Conservation (phyloP, 1,140 invertebrate species). For the Caenorhabditis brenneri region DNA sequence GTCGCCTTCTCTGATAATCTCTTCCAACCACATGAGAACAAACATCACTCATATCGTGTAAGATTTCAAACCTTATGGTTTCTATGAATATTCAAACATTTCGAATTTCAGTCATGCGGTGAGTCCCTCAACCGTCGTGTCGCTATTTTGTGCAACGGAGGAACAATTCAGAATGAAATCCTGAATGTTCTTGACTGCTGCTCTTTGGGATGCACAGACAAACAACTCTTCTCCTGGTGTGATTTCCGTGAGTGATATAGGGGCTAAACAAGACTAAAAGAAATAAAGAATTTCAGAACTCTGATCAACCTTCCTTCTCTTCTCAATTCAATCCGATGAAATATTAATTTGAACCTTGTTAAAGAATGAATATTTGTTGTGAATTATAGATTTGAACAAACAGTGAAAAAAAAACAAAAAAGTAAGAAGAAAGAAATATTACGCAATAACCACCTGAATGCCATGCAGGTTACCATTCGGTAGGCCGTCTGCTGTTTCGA, state of each 20-base stretch:
- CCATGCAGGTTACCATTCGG: too few relatives aligned
- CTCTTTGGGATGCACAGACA: background rate
- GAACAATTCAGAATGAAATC: background rate
- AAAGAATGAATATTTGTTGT: too few relatives aligned
- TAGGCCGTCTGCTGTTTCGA: too few relatives aligned
- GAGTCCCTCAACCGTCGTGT: background rate
- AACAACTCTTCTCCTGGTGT: background rate
- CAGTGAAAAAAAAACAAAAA: too few relatives aligned
- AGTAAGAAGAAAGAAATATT: too few relatives aligned
- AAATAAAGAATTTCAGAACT: background rate
- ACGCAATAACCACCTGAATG: too few relatives aligned
- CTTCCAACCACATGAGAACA: slow-evolving; percentile 4
- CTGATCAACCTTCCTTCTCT: background rate
- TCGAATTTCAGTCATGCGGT: background rate
- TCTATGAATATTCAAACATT: background rate
- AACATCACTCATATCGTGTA: background rate
- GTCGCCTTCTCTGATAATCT: background rate
- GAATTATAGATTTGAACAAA: too few relatives aligned
- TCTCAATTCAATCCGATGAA: too few relatives aligned
- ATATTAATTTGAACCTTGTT: too few relatives aligned
- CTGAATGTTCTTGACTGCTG: background rate
- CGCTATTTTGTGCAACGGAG: background rate
- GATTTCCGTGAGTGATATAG: background rate
- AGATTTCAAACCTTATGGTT: background rate
- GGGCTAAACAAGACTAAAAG: background rate